Base-by-base conservation (phyloP, 2,113 vertebrate genomes). In the Pavo muticus region DNA sequence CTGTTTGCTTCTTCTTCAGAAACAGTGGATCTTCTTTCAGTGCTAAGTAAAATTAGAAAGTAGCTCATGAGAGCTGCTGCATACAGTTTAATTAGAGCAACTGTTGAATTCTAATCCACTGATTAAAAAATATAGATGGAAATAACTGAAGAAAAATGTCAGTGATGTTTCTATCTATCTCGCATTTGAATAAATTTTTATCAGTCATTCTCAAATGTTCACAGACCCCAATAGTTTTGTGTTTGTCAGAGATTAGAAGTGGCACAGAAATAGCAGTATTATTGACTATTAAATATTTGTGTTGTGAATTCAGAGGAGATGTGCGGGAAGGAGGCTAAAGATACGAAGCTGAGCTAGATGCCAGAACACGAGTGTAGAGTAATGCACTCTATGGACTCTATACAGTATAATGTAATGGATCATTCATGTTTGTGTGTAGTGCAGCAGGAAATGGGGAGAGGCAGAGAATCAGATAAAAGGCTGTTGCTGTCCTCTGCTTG, bases 81-180 rank as follows among this genome's bases (percentile, higher is more conserved):
- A 82, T 57, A 24, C 1, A 44, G 78, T 96, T 87, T 40, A 47
- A n/a, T 69, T 65, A 73, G 2, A 72, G 10, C 5, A 89, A 63
- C 30, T 64, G 42, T 40, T 74, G 73, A 84, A 94, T 95, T 87
- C 61, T 89, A 87, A 87, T 79, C 19, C 64, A 35, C 25, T 57
- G 35, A 91, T 95, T 94, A 87, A 84, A 87, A 89, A 92, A 68
- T 69, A 39, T 39, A 71, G 24, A 61, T 35, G 42, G n/a, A 74
- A 19, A 84, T 77, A 27, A 48, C 6, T 21, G 19, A 92, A 64
- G 11, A 94, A 87, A 87, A 82, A 63, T 68, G 30, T 78, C 61
- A 72, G 52, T 60, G 50, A 48, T 61, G 2, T 72, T 91, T 82
- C 47, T 3, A 91, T 19, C 11, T 81, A 91, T 19, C 11, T 81